These are phyloP conservation scores for Machimus atricapillus DNA, from an alignment of 2,888 invertebrate genomes.

Conservation along the genomic window DNA sequence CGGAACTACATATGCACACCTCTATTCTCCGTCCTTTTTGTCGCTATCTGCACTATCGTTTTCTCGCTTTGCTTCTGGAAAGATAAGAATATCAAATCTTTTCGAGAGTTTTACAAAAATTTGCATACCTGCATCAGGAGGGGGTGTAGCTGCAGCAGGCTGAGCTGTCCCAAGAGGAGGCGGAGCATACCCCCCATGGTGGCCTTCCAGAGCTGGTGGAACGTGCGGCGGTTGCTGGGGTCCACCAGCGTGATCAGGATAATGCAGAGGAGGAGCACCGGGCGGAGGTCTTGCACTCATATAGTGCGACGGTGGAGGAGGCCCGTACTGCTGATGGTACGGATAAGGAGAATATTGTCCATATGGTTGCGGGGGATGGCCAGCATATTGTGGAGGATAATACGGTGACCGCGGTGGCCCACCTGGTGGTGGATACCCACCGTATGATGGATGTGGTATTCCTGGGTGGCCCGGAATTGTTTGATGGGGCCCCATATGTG, in stretches of 20 bases:
- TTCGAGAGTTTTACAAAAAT: not conserved
- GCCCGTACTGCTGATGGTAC: conserved; percentile 60
- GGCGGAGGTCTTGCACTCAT: conserved; percentile 56
- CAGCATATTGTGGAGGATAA: conserved; percentile 61
- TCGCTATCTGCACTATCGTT: conserved; percentile 53
- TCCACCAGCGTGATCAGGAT: conserved; percentile 49
- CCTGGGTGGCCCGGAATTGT: conserved; percentile 57
- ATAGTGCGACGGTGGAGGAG: conserved; percentile 57
- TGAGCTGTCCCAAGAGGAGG: conserved; percentile 47
- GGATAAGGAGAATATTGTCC: conserved; percentile 59
- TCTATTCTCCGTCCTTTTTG: conserved; percentile 59
- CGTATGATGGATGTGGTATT: conserved; percentile 56
- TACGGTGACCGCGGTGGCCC: conserved; percentile 60
- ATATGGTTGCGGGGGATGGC: conserved; percentile 60
- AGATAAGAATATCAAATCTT: not conserved
- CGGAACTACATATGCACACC: not conserved
- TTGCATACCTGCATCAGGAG: conserved; percentile 37
- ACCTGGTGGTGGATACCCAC: conserved; percentile 57
- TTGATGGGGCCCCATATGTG: conserved; percentile 57
- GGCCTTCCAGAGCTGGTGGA: conserved; percentile 50
- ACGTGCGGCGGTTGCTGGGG: conserved; percentile 51
- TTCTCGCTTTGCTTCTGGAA: conserved; percentile 49
- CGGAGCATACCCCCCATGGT: conserved; percentile 51
- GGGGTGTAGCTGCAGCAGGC: conserved; percentile 48
- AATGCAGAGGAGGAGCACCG: conserved; percentile 49